Evolutionary conservation across 2,888 invertebrate genomes (phyloP), one percentile per base, ranked within the genome.

Genomic region (Chymomyza amoena): DNA sequence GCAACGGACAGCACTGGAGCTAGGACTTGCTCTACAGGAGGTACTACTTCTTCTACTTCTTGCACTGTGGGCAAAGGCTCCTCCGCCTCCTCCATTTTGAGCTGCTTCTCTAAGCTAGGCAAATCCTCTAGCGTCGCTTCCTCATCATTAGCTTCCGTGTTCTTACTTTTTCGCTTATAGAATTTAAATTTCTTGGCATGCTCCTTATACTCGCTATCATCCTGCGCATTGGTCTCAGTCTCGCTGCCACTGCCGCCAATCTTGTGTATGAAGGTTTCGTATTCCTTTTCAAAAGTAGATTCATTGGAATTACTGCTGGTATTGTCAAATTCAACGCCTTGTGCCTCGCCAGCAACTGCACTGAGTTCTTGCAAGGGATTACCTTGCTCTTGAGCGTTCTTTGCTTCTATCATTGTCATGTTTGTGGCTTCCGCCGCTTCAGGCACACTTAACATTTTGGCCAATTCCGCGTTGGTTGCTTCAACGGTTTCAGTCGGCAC

Each of bases 261-360:
- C 70, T 89, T 89, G 73, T 90, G 87, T 6, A 90, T 90, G 36
- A 90, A 90, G 0, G 90, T 90, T 69, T 90, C 88, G 69, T 90
- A 90, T 73, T 89, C 88, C 75, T 90, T 90, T 69, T 87, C 90
- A 64, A 90, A 90, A 3, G 89, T 89, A 1, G 89, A 89, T 54
- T 88, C 89, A 60, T 89, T 89, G 0, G 90, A 90, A 51, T 80
- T 83, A 60, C 84, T n/a, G n/a, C n/a, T 84, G 16, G 80, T 84
- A 52, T 83, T 87, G 25, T 90, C 90, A 36, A 79, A 80, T 52
- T 90, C 90, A 18, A 89, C 80, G 36, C 74, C 77, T 64, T 71
- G 45, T 69, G 4, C 18, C 6, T 56, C 0, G 39, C 16, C 6
- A 70, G 72, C 6, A 7, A 52, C 36, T 18, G 20, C 56, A 10